Evolutionary conservation across 2,797 vertebrate species (phyloP).

Genomic region (Sebastes matsubarae): DNA sequence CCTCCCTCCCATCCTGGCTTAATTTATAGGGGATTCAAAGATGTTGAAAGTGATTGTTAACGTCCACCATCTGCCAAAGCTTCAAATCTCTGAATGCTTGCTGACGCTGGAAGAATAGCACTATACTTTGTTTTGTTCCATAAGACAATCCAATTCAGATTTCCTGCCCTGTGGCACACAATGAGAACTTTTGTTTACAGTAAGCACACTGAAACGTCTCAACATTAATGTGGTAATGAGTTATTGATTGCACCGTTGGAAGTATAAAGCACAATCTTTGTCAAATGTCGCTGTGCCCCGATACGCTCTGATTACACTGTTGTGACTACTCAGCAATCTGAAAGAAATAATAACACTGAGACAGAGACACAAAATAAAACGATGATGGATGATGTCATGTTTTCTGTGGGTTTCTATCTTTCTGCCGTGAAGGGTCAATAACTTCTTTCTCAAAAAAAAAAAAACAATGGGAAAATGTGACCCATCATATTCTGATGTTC

Average conservation of each 20-base stretch:
- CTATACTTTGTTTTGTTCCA: background rate
- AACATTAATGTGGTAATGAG: conserved; percentile 12
- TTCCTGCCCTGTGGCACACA: background rate
- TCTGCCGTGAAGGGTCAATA: background rate
- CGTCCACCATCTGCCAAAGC: background rate
- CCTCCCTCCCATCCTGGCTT: background rate
- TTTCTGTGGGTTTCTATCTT: conserved; percentile 1
- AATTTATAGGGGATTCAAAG: background rate
- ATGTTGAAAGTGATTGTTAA: background rate
- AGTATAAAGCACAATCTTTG: background rate
- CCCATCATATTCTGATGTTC: conserved; percentile 30
- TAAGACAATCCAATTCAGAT: background rate
- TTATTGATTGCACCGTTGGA: conserved; percentile 16
- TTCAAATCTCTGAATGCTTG: background rate
- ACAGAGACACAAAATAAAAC: conserved; percentile 10
- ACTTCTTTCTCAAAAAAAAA: background rate
- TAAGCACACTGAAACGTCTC: background rate
- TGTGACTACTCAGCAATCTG: conserved; percentile 21
- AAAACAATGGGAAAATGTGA: conserved; percentile 12
- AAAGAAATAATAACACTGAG: conserved; percentile 28
- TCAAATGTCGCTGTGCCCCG: background rate
- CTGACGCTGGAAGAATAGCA: background rate
- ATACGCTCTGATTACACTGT: conserved; percentile 28
- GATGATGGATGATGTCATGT: conserved; percentile 38
- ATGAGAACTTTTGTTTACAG: conserved; percentile 18